Base-by-base conservation (phyloP, 2,888 invertebrate genomes). In the Eristalis arbustorum region DNA sequence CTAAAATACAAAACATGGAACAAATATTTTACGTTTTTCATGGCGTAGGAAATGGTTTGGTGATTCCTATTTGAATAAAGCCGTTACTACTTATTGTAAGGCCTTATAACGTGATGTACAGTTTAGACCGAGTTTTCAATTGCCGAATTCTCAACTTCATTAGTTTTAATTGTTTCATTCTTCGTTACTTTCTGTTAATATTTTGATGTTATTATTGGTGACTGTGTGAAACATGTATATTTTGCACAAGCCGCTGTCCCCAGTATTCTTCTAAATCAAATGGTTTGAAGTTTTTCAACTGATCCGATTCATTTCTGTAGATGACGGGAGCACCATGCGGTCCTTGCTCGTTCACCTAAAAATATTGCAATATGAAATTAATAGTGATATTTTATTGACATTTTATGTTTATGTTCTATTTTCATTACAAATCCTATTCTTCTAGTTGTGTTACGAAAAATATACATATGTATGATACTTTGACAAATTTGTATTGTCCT, bases 201-300 rank as follows among this genome's bases (percentile, higher is more conserved):
- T 59, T 69, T 68, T 57, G 14, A 73, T 63, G 28, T 64, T 75
- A 87, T 89, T 89, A 91, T 89, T 91, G 91, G 83, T 91, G 91
- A 79, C 91, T 90, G 88, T 90, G 90, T 18, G 90, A 91, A 81
- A 92, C 91, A 74, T 92, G 92, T 88, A 95, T 94, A 92, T 94
- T 95, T 92, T 96, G 96, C 75, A 96, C 94, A 87, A 95, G 93
- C 78, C 96, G 95, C 82, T 96, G 94, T 22, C 95, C 96, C 95
- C 96, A 96, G 94, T 95, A 96, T 90, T 95, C 95, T 90, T 96
- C 96, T 84, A 96, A 93, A 92, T 96, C 95, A 92, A 96, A 96
- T 11, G 96, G 96, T 91, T 96, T 95, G 91, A 96, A 96, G 93
- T 96, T 96, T 93, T 96, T 96, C 10, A 94, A 93, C 42, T 94